Evolutionary conservation across 2,888 invertebrate genomes (phyloP).

Genomic region (Ochropacha duplaris): DNA sequence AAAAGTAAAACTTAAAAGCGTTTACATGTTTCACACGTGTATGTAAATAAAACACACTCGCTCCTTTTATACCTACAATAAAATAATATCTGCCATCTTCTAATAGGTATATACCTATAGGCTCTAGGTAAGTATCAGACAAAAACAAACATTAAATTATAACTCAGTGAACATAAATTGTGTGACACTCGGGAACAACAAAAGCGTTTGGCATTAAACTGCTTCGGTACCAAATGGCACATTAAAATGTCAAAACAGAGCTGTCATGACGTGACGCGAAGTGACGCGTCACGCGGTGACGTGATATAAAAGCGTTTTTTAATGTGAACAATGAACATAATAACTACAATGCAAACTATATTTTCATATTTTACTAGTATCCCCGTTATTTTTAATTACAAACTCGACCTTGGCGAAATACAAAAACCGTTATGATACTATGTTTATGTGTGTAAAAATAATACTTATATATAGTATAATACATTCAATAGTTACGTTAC

Average conservation of each 20-base stretch:
- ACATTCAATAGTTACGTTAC: not conserved
- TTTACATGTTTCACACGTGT: not conserved
- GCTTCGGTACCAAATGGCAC: constrained; percentile 55
- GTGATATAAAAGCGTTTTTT: constrained; percentile 26
- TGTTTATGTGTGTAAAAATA: not conserved
- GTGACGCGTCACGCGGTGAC: constrained; percentile 23
- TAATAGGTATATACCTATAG: constrained; percentile 3
- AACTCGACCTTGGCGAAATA: too few relatives aligned
- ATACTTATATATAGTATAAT: too few relatives aligned
- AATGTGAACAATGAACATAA: constrained; percentile 15
- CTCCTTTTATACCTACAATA: not conserved
- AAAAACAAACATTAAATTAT: constrained; percentile 49
- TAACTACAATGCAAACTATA: not conserved
- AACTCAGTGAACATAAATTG: constrained; percentile 52
- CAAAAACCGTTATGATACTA: too few relatives aligned
- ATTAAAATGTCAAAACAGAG: constrained; percentile 70
- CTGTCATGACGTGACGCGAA: constrained; percentile 34
- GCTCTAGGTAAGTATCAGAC: constrained; percentile 19
- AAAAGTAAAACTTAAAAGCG: not conserved
- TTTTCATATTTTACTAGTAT: too few relatives aligned
- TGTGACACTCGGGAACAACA: constrained; percentile 46
- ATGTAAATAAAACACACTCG: not conserved
- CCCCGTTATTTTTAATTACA: too few relatives aligned
- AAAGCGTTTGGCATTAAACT: constrained; percentile 62
- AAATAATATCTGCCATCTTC: not conserved